Evolutionary conservation across 2,797 vertebrate species (phyloP), one percentile per base, ranked within the genome.

Genomic region (Zalophus californianus): DNA sequence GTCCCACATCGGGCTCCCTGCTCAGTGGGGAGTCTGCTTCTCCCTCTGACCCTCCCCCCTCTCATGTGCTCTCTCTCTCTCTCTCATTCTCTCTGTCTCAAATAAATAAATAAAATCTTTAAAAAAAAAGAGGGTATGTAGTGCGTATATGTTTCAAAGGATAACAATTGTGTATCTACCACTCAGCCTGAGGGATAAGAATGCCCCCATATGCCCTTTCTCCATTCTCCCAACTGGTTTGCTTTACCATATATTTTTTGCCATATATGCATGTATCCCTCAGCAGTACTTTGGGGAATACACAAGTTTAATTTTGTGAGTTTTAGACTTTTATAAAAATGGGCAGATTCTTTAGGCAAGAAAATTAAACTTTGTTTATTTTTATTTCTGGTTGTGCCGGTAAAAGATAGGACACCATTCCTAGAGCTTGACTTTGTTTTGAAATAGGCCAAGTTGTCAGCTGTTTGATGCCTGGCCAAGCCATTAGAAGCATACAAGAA

Each of bases 351-450:
- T 60, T 79, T 48, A 75, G 54, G 58, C 35, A 94, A 60, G 52
- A 84, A 70, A 80, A 75, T n/a, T 32, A 56, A 35, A 58, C 3
- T 27, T 86, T 91, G 21, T 29, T 86, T 88, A 7, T 50, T 84
- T 88, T 68, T 72, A 54, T 87, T 90, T 87, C 41, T 12, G 35
- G 60, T 5, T 56, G 52, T 88, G 70, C 66, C n/a, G 12, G 3
- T 66, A 56, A 85, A 95, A 75, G 56, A 32, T 38, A 60, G 64
- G 29, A 41, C 9, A 62, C 12, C 48, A 48, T 91, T 95, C 29
- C 60, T 84, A 23, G 32, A 92, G 58, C 12, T 83, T 84, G 32
- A n/a, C 14, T 87, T 82, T 90, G 48, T 85, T 94, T 73, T 94
- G 27, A 79, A 86, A 54, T 35, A 62, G 84, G 72, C 21, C 38